A percentile compares a stretch with the other conserved stretches of the same genome.
Evolutionary conservation across 2,113 vertebrate genomes (phyloP).

Genomic region (Protobothrops flavoviridis): DNA sequence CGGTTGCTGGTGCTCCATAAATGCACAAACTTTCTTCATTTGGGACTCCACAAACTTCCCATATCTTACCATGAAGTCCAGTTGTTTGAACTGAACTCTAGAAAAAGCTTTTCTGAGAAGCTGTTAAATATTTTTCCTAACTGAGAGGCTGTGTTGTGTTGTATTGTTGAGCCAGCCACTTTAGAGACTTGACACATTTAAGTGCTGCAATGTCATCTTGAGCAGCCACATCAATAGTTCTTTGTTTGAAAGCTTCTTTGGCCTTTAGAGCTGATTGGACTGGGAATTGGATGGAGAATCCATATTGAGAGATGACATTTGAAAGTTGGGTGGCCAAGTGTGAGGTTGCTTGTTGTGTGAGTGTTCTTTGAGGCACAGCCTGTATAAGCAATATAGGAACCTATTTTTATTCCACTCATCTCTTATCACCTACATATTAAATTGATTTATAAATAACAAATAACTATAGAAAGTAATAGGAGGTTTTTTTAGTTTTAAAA

Average conservation of each 20-base stretch:
- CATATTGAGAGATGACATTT: neutral
- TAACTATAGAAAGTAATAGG: neutral
- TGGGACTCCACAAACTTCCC: neutral
- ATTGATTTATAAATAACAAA: neutral
- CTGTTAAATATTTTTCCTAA: neutral
- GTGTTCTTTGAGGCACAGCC: neutral
- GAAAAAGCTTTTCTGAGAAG: neutral
- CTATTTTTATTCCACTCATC: neutral
- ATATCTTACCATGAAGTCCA: neutral
- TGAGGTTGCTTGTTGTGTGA: neutral
- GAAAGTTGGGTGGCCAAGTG: neutral
- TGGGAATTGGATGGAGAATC: neutral
- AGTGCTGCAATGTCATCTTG: neutral
- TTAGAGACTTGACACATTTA: neutral
- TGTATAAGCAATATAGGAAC: neutral
- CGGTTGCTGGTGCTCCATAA: neutral
- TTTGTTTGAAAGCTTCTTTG: neutral
- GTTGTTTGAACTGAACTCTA: neutral
- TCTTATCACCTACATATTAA: neutral
- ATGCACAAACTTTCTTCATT: neutral
- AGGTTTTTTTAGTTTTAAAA: neutral
- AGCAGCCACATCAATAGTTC: neutral
- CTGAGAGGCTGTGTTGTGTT: neutral
- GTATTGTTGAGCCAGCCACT: neutral
- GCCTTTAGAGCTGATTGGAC: neutral